These are phyloP conservation scores for Blennius ocellaris DNA, from an alignment of 2,113 vertebrate genomes.

Conservation along the genomic window DNA sequence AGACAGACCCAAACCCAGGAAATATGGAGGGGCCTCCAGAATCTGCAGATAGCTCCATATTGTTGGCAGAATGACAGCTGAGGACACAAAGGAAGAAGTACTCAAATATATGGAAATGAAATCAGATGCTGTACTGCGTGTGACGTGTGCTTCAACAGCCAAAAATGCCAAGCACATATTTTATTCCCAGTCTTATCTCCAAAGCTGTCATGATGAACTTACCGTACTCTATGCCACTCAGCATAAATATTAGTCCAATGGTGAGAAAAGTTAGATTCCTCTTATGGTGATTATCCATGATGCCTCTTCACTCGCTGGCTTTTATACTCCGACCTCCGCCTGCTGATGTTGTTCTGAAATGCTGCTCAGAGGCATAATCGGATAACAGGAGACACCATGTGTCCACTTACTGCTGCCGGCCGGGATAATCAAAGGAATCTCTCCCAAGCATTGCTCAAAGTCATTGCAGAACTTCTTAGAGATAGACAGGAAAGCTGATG, in stretches of 20 bases:
- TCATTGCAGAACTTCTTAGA: slow-evolving; percentile 23
- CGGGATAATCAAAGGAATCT: slow-evolving; percentile 47
- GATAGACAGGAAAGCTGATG: neutral
- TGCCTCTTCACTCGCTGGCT: slow-evolving; percentile 5
- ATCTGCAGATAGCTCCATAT: slow-evolving; percentile 88
- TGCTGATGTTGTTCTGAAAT: slow-evolving; percentile 27
- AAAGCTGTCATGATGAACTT: slow-evolving; percentile 56
- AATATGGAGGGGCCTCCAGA: slow-evolving; percentile 85
- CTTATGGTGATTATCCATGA: slow-evolving; percentile 80
- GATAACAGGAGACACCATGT: slow-evolving; percentile 67
- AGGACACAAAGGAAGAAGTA: neutral
- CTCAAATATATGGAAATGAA: slow-evolving; percentile 17
- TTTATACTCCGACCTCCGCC: slow-evolving; percentile 34
- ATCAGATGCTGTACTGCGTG: neutral
- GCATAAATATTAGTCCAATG: slow-evolving; percentile 85
- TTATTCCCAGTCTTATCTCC: neutral
- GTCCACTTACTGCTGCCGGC: slow-evolving; percentile 69
- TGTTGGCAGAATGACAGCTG: slow-evolving; percentile 88
- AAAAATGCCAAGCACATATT: too few species aligned
- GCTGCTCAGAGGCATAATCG: slow-evolving; percentile 36
- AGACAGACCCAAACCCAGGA: slow-evolving; percentile 86
- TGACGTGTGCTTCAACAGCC: neutral
- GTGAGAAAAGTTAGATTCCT: slow-evolving; percentile 82
- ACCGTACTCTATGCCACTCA: slow-evolving; percentile 89
- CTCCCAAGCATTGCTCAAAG: slow-evolving; percentile 11